A percentile compares a stretch with the other conserved stretches of the same genome.
Evolutionary conservation across 1,140 invertebrate species (phyloP).

Genomic region (Thrips palmi): DNA sequence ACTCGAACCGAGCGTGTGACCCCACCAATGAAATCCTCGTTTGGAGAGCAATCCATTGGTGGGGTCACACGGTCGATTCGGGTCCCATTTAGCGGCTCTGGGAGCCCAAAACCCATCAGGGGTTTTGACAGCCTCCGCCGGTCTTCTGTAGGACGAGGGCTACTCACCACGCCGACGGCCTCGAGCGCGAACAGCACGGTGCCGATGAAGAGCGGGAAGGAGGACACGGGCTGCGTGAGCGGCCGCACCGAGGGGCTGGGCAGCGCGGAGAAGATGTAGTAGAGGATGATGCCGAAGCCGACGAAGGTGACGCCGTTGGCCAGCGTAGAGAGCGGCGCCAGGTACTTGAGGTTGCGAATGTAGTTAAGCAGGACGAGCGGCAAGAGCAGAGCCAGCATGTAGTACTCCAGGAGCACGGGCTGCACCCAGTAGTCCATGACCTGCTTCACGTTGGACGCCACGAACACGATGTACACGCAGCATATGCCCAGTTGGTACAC

Average conservation of each 20-base stretch:
- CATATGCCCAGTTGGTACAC: slow-evolving; percentile 78
- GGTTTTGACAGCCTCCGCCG: too few relatives aligned
- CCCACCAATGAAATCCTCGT: too few relatives aligned
- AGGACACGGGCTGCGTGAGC: slow-evolving; percentile 30
- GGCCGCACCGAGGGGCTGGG: slow-evolving; percentile 33
- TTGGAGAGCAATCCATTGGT: too few relatives aligned
- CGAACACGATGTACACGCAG: slow-evolving; percentile 76
- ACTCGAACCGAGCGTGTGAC: too few relatives aligned
- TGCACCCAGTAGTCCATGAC: slow-evolving; percentile 21
- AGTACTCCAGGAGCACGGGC: slow-evolving; percentile 25
- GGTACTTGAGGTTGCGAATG: slow-evolving; percentile 54
- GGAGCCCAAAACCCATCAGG: background rate
- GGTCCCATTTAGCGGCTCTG: too few relatives aligned
- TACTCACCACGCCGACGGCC: slow-evolving; percentile 67
- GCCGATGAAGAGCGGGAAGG: slow-evolving; percentile 60
- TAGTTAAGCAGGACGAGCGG: slow-evolving; percentile 51
- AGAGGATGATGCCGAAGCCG: slow-evolving; percentile 49
- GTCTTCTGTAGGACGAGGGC: background rate
- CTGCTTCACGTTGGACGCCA: slow-evolving; percentile 52
- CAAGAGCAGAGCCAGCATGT: slow-evolving; percentile 41
- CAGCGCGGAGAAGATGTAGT: slow-evolving; percentile 39
- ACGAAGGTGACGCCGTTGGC: slow-evolving; percentile 56
- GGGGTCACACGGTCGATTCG: too few relatives aligned
- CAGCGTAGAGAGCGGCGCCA: slow-evolving; percentile 62
- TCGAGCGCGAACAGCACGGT: slow-evolving; percentile 78